Evolutionary conservation across 2,888 invertebrate genomes (phyloP).

Genomic region (Gryllus longicercus): DNA sequence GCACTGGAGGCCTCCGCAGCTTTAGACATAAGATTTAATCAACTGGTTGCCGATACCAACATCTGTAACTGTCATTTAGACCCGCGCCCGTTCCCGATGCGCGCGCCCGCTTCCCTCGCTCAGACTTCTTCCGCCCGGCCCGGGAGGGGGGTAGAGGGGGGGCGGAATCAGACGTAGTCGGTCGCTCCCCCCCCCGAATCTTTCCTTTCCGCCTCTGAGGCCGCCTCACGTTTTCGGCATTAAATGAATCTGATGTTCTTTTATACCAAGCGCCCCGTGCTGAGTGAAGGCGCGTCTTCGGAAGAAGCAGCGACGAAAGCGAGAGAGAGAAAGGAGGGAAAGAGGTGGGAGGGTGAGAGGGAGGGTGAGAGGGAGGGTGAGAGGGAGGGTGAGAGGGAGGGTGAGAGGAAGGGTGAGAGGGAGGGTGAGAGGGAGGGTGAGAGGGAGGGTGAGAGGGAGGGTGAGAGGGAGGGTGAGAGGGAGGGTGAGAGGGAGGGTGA

Average conservation of each 20-base stretch:
- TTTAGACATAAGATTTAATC: slow-evolving; percentile 10
- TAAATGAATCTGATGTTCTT: slow-evolving; percentile 4
- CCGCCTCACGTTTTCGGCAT: not conserved
- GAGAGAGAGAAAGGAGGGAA: not conserved
- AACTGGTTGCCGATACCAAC: slow-evolving; percentile 7
- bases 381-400: too few relatives aligned
- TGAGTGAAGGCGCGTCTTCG: not conserved
- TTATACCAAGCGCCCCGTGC: not conserved
- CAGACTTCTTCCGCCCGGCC: not conserved
- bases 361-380: too few relatives aligned
- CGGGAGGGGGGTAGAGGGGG: not conserved
- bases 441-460: too few relatives aligned
- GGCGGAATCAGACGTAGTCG: not conserved
- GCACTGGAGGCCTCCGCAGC: not conserved
- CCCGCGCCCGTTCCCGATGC: not conserved
- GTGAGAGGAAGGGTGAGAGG: too few relatives aligned
- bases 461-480: too few relatives aligned
- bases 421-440: too few relatives aligned
- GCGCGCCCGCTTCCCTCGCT: not conserved
- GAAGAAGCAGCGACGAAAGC: not conserved
- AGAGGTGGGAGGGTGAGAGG: too few relatives aligned
- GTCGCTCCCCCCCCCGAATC: not conserved
- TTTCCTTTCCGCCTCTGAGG: not conserved
- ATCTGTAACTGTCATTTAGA: not conserved
- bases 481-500: too few relatives aligned